Evolutionary conservation across 2,113 vertebrate genomes (phyloP).

Genomic region (Tringa solitaria): DNA sequence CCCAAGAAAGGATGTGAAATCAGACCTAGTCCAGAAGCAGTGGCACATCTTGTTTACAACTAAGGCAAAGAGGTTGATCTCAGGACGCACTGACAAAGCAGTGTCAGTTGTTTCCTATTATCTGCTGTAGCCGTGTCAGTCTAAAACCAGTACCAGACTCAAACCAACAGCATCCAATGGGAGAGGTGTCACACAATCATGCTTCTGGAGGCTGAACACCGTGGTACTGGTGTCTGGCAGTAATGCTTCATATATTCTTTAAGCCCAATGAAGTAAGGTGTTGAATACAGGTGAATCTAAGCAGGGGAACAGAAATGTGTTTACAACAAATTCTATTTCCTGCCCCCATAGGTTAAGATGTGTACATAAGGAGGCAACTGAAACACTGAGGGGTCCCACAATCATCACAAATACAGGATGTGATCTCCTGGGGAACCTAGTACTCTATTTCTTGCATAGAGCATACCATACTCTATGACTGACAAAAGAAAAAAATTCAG

Average conservation of each 20-base stretch:
- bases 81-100: background rate
- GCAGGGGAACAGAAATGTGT: background rate
- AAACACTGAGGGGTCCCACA: background rate
- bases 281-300: background rate
- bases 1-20: background rate
- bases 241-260: background rate
- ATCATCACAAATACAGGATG: background rate
- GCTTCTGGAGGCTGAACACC: background rate
- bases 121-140: background rate
- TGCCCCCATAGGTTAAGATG: background rate
- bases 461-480: background rate
- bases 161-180: background rate
- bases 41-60: background rate
- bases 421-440: background rate
- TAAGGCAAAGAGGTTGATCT: background rate
- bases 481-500: background rate
- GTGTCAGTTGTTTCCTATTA: background rate
- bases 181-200: background rate
- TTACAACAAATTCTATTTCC: background rate
- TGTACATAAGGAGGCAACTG: background rate
- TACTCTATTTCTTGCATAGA: background rate
- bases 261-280: background rate
- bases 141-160: background rate
- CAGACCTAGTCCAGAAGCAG: background rate
- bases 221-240: background rate